Conservation (phyloP, 37 sponge, comb jelly and placozoan genomes). For the Corticium candelabrum region DNA sequence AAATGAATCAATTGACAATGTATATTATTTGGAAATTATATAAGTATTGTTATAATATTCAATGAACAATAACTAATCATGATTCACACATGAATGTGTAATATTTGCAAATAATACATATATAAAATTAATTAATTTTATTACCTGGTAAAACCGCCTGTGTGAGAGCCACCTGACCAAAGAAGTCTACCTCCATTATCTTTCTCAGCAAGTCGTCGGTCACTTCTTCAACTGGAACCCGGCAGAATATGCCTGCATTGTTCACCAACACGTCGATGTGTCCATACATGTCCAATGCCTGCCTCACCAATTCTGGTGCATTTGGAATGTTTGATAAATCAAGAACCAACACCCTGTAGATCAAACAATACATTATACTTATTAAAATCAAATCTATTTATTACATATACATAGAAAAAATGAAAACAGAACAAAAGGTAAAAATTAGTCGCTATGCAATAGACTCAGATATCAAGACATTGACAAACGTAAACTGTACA, state of each 20-base stretch:
- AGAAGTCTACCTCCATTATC: constrained; percentile 42
- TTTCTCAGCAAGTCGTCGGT: constrained; percentile 9
- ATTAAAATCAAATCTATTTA: too few species aligned
- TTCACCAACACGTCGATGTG: constrained; percentile 41
- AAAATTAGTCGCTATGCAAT: too few species aligned
- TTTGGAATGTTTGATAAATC: constrained; percentile 26
- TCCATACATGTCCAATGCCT: constrained; percentile 32
- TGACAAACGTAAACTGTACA: too few species aligned
- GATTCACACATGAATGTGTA: too few species aligned
- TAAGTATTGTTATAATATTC: too few species aligned
- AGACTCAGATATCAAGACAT: too few species aligned
- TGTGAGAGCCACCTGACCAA: constrained; percentile 36
- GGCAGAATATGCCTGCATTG: constrained; percentile 39
- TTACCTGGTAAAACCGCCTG: constrained; percentile 30
- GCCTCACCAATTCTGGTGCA: not conserved
- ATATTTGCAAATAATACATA: too few species aligned
- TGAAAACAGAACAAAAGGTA: too few species aligned
- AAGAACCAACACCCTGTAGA: too few species aligned
- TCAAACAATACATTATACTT: too few species aligned
- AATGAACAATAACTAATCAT: too few species aligned
- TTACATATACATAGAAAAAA: too few species aligned
- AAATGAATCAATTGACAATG: not conserved
- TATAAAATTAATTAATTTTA: not conserved
- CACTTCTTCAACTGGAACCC: constrained; percentile 10
- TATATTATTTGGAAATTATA: not conserved